Evolutionary conservation across 2,888 invertebrate species (phyloP).

Genomic region (Leptinotarsa juncta): DNA sequence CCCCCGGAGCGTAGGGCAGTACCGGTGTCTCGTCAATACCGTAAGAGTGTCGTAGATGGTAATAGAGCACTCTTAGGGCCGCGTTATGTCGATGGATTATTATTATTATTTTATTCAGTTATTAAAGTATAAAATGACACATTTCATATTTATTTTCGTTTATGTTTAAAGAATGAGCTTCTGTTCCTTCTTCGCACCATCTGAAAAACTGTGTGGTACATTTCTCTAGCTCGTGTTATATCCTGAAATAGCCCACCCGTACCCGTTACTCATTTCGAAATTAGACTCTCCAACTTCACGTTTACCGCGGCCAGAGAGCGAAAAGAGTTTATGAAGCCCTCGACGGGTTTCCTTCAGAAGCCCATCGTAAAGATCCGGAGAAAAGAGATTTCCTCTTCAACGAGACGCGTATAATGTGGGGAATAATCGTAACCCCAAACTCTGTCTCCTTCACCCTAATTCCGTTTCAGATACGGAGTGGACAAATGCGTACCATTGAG

Average conservation of each 20-base stretch:
- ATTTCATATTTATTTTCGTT: too few species aligned
- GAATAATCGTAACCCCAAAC: slow-evolving; percentile 51
- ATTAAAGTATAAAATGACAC: too few species aligned
- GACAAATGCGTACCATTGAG: too few species aligned
- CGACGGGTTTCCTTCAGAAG: slow-evolving; percentile 28
- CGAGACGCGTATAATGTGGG: slow-evolving; percentile 43
- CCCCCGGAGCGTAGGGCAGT: too few species aligned
- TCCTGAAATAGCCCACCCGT: not conserved
- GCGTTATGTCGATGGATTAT: too few species aligned
- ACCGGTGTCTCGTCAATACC: too few species aligned
- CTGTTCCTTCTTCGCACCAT: not conserved
- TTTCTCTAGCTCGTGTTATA: not conserved
- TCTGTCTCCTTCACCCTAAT: slow-evolving; percentile 47
- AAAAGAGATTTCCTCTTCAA: slow-evolving; percentile 32
- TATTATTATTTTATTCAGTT: too few species aligned
- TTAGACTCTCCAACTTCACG: slow-evolving; percentile 13
- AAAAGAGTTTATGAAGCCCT: slow-evolving; percentile 37
- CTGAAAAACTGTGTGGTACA: not conserved
- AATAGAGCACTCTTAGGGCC: too few species aligned
- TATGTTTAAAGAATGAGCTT: too few species aligned
- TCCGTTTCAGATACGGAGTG: slow-evolving; percentile 36
- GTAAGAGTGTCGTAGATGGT: too few species aligned
- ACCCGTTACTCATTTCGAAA: slow-evolving; percentile 10
- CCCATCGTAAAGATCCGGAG: slow-evolving; percentile 35
- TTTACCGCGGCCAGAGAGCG: slow-evolving; percentile 20